These are phyloP conservation scores for Dyspetes luteomarginatus DNA, from an alignment of 2,888 invertebrate genomes.

Conservation along the genomic window DNA sequence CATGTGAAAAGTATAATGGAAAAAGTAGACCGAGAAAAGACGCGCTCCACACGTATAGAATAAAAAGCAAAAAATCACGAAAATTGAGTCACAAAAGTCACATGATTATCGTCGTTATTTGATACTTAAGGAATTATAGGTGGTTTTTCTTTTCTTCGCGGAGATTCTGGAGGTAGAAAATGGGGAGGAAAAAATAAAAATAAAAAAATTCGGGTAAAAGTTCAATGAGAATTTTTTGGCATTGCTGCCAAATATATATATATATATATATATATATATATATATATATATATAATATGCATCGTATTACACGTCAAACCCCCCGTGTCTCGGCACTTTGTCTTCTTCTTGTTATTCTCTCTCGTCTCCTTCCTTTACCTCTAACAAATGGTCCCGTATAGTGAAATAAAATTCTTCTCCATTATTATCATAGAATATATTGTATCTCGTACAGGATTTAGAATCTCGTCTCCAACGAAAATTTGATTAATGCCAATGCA, in stretches of 20 bases:
- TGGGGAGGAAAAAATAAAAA: neutral
- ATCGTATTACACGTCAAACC: conserved; percentile 1
- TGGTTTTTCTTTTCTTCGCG: too few species aligned
- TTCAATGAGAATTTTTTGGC: conserved; percentile 44
- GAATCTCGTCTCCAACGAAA: conserved; percentile 1
- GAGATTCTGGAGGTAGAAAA: too few species aligned
- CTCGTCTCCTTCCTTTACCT: conserved; percentile 27
- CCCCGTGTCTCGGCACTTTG: conserved; percentile 36
- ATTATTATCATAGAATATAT: neutral
- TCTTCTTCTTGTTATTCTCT: conserved; percentile 42
- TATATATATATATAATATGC: neutral
- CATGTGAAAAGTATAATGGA: conserved; percentile 17
- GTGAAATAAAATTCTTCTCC: neutral
- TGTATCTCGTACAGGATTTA: neutral
- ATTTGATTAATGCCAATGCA: conserved; percentile 20
- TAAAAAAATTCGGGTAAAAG: conserved; percentile 6
- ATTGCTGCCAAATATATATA: conserved; percentile 25
- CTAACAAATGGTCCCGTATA: neutral
- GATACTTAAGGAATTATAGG: too few species aligned
- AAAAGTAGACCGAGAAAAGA: conserved; percentile 36
- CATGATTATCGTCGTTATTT: too few species aligned
- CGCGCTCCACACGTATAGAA: neutral
- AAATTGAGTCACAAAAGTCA: neutral
- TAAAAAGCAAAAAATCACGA: neutral
- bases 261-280: neutral